Conservation (phyloP, 2,113 vertebrate genomes). For the Cheirogaleus medius region DNA sequence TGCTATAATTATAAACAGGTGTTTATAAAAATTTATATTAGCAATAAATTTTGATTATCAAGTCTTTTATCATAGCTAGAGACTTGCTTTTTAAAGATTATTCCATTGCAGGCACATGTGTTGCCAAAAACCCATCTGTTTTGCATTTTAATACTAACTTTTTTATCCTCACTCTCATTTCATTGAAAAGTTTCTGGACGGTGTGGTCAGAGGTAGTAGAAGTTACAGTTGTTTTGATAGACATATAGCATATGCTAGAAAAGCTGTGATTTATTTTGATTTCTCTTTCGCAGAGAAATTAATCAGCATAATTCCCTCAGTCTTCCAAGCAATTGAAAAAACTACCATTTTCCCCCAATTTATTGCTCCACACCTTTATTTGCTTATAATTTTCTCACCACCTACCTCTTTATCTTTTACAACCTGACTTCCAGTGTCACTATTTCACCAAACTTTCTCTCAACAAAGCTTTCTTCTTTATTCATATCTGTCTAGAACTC, state of each 20-base stretch:
- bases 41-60: slow-evolving; percentile 44
- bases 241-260: not conserved
- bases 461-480: slow-evolving; percentile 1
- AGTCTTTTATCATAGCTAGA: slow-evolving; percentile 19
- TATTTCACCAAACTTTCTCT: not conserved
- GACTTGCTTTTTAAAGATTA: slow-evolving; percentile 40
- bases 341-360: not conserved
- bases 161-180: not conserved
- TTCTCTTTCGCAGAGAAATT: slow-evolving; percentile 16
- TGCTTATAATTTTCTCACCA: not conserved
- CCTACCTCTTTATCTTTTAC: not conserved
- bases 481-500: not conserved
- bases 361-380: slow-evolving; percentile 3
- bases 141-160: slow-evolving; percentile 36
- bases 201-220: not conserved
- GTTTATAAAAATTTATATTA: slow-evolving; percentile 49
- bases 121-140: slow-evolving; percentile 44
- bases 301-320: not conserved
- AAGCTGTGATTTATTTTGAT: slow-evolving; percentile 38
- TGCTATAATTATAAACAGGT: not conserved
- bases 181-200: not conserved
- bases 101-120: not conserved
- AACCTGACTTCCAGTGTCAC: not conserved
- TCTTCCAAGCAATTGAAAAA: slow-evolving; percentile 26
- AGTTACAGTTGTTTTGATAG: not conserved